Base-by-base conservation (phyloP, 2,888 invertebrate genomes). In the Mythimna impura region DNA sequence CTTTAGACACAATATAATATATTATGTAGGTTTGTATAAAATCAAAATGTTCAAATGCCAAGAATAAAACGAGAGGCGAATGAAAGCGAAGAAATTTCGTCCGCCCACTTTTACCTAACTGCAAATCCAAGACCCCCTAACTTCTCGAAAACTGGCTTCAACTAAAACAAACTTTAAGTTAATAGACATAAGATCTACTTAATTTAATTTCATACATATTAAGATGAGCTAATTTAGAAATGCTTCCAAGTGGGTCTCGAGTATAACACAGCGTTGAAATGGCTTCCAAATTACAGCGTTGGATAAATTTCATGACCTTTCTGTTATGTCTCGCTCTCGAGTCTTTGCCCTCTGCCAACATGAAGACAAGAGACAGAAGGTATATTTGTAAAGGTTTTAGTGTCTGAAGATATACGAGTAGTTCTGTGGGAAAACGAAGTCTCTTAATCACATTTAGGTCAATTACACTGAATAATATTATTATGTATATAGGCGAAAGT, bases 251-350 rank as follows among this genome's bases (percentile, higher is more conserved):
- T 65, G 61, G 69, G 81, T 73, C 58, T 78, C 73, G 74, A 78
- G 70, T 71, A 66, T 57, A 67, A 76, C 70, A 78, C 60, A 70
- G 66, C 73, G 63, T 22, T 80, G 85, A 83, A 89, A 84, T 86
- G 80, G 83, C 80, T 78, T 78, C 80, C 71, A 86, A 87, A 88
- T 88, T 88, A 88, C 78, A 74, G 82, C 76, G 83, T 82, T 82
- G 80, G 83, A 85, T 89, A 87, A 87, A 86, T 88, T 86, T 76
- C 76, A 82, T 82, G 83, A 88, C 84, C 87, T 81, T 78, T 80
- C 73, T 72, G 66, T 77, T 76, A 71, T 63, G 72, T 71, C 72
- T 57, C 71, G 69, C 73, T 78, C 64, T 76, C 75, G 69, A 77
- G 75, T 78, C 66, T 69, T 75, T 73, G 66, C 68, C 47, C 71